These are phyloP conservation scores for Melinaea menophilus DNA, from an alignment of 2,888 invertebrate species.

Conservation along the genomic window DNA sequence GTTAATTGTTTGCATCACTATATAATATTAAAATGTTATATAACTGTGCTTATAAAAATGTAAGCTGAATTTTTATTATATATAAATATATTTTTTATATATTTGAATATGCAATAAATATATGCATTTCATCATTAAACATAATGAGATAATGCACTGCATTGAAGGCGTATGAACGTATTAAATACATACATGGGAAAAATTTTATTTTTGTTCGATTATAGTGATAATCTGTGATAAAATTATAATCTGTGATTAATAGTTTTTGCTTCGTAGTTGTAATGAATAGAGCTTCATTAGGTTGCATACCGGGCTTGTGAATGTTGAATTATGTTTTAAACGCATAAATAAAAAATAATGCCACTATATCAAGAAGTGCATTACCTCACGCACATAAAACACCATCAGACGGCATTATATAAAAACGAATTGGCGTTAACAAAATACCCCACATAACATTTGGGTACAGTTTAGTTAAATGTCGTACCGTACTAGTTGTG, in stretches of 20 bases:
- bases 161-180: background rate
- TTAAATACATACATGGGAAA: background rate
- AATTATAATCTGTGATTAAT: background rate
- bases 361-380: conserved; percentile 1
- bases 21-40: background rate
- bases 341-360: too few relatives aligned
- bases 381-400: conserved; percentile 4
- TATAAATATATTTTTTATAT: background rate
- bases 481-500: conserved; percentile 18
- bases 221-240: background rate
- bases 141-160: conserved; percentile 5
- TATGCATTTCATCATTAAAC: background rate
- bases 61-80: background rate
- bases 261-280: background rate
- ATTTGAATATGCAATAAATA: background rate
- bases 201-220: background rate
- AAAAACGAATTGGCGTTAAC: conserved; percentile 3
- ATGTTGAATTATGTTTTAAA: too few relatives aligned
- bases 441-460: conserved; percentile 4
- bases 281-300: background rate
- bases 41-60: background rate
- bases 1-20: background rate
- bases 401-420: conserved; percentile 7
- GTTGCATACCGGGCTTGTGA: too few relatives aligned
- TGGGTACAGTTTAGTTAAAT: conserved; percentile 12